A percentile compares a stretch with the other conserved stretches of the same genome.
phyloP scores from a whole-genome alignment of 2,797 vertebrate species.

The Anabas testudineus region DNA sequence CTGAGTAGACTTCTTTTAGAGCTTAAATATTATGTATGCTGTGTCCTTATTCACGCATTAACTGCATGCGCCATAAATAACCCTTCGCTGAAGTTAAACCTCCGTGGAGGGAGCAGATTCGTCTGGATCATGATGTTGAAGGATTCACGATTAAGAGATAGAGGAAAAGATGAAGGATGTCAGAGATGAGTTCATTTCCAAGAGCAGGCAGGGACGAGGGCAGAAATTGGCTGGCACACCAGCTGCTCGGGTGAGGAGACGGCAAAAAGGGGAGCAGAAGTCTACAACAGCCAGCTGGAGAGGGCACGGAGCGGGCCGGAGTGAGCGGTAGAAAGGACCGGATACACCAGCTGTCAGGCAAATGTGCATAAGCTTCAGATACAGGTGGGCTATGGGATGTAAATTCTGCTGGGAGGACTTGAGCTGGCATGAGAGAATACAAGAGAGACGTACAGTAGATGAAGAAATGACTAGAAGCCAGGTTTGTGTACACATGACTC shows the following conservation, averaged over 20 bases:
- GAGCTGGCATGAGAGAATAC: conserved; percentile 31
- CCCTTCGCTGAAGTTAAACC: not conserved
- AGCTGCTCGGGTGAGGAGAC: conserved; percentile 59
- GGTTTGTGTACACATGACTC: conserved; percentile 27
- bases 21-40: not conserved
- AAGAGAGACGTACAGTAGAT: conserved; percentile 17
- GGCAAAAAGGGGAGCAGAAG: conserved; percentile 51
- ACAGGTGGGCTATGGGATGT: conserved; percentile 60
- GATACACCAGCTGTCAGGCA: conserved; percentile 58
- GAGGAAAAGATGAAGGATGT: not conserved
- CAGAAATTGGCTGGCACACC: conserved; percentile 52
- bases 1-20: not conserved
- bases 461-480: conserved; percentile 38
- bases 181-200: conserved; percentile 32
- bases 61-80: too few relatives aligned
- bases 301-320: conserved; percentile 58
- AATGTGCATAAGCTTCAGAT: conserved; percentile 47
- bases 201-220: conserved; percentile 34
- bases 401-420: conserved; percentile 46
- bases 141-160: conserved; percentile 3
- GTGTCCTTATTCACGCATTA: not conserved
- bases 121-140: not conserved
- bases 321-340: conserved; percentile 34
- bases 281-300: conserved; percentile 69
- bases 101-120: not conserved